Evolutionary conservation across 2,888 invertebrate species (phyloP).

Genomic region (Meliscaeva auricollis): DNA sequence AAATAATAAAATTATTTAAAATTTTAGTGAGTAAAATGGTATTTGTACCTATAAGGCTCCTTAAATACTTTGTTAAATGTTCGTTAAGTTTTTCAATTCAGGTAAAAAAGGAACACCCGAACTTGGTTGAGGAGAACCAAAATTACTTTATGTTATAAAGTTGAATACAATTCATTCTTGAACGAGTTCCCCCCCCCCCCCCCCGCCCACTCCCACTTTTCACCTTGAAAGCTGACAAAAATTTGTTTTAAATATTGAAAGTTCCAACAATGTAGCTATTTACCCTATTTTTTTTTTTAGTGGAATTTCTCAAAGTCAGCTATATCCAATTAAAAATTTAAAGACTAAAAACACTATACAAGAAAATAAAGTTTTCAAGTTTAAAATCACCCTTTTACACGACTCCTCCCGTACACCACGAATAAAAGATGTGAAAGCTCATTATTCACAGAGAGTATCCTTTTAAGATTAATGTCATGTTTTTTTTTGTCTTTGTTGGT

Average conservation of each 20-base stretch:
- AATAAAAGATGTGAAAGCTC: background rate
- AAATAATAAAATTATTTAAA: too few species aligned
- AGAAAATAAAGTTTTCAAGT: background rate
- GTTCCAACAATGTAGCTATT: background rate
- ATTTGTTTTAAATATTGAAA: background rate
- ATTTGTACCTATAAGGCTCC: too few species aligned
- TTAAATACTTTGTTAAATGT: too few species aligned
- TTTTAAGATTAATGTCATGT: constrained; percentile 1
- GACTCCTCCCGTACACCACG: background rate
- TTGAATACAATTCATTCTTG: too few species aligned
- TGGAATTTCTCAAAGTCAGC: background rate
- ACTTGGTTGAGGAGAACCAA: too few species aligned
- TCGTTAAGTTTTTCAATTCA: too few species aligned
- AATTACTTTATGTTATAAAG: too few species aligned
- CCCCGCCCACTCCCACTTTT: too few species aligned
- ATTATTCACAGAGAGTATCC: background rate
- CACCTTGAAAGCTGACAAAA: too few species aligned
- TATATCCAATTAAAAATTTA: constrained; percentile 6
- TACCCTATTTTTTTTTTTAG: background rate
- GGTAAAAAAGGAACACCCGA: too few species aligned
- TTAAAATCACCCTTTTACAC: background rate
- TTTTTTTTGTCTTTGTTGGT: constrained; percentile 4
- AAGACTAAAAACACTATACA: background rate
- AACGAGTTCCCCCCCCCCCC: too few species aligned
- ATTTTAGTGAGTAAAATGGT: too few species aligned